A percentile compares a stretch with the other conserved stretches of the same genome.
phyloP scores from a whole-genome alignment of 2,888 invertebrate species.

The Ennomos quercinarius region DNA sequence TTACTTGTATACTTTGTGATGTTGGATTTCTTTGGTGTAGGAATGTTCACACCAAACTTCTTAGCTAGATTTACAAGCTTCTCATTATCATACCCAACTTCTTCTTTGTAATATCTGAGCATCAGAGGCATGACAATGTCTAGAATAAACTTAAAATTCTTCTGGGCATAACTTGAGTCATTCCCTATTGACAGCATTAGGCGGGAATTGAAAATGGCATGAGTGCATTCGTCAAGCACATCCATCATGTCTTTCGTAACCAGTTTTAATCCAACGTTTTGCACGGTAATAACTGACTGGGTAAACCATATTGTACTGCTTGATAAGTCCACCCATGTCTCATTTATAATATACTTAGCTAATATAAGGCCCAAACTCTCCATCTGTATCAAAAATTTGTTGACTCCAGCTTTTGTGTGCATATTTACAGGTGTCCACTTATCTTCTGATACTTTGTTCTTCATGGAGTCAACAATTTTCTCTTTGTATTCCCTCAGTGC shows the following conservation, averaged over 20 bases:
- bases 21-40: slow-evolving; percentile 86
- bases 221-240: slow-evolving; percentile 89
- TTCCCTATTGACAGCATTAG: slow-evolving; percentile 83
- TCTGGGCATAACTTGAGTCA: slow-evolving; percentile 79
- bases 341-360: slow-evolving; percentile 87
- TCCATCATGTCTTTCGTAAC: slow-evolving; percentile 90
- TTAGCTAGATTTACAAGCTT: slow-evolving; percentile 80
- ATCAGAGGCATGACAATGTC: slow-evolving; percentile 87
- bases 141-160: slow-evolving; percentile 90
- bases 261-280: slow-evolving; percentile 91
- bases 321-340: slow-evolving; percentile 90
- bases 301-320: slow-evolving; percentile 93
- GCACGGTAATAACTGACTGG: slow-evolving; percentile 89
- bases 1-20: slow-evolving; percentile 89
- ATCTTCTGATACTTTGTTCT: slow-evolving; percentile 91
- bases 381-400: slow-evolving; percentile 90
- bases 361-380: slow-evolving; percentile 88
- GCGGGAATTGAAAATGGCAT: slow-evolving; percentile 90
- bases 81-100: slow-evolving; percentile 85
- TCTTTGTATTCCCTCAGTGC: slow-evolving; percentile 92
- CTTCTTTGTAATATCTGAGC: slow-evolving; percentile 86
- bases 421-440: slow-evolving; percentile 94
- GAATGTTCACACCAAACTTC: slow-evolving; percentile 83
- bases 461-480: slow-evolving; percentile 93
- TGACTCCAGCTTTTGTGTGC: slow-evolving; percentile 89